Percentiles rank a stretch among this genome's conserved stretches.
phyloP scores from a whole-genome alignment of 2,113 vertebrate genomes.

The Quiscalus mexicanus region DNA sequence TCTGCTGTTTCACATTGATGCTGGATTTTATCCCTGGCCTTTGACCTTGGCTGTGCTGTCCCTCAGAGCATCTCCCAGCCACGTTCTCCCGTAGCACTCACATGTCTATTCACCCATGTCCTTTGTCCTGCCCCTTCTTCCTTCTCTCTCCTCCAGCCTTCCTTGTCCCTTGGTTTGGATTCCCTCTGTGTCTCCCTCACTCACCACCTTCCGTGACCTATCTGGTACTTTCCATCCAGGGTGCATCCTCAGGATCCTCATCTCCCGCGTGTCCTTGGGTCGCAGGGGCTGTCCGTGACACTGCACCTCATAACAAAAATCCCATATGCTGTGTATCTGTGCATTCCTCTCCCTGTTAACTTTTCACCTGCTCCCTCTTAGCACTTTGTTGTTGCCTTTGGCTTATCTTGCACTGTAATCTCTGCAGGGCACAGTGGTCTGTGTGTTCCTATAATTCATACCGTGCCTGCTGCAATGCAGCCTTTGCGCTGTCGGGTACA shows the following conservation, averaged over 20 bases:
- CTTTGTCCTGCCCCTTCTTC: neutral
- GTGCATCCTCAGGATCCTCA: neutral
- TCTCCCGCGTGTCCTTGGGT: rapidly evolving
- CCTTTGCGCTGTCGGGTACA: neutral
- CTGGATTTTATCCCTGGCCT: neutral
- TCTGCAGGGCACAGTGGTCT: constrained; percentile 33
- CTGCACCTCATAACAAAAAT: neutral
- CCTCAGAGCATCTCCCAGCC: neutral
- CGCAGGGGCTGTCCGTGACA: rapidly evolving
- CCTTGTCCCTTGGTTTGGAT: neutral
- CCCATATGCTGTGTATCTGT: neutral
- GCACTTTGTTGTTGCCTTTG: constrained; percentile 58
- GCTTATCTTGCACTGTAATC: constrained; percentile 6
- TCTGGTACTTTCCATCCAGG: neutral
- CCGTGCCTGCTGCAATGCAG: constrained; percentile 21
- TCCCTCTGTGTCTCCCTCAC: neutral
- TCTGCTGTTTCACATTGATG: rapidly evolving
- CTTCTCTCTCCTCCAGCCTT: neutral
- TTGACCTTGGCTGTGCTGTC: neutral
- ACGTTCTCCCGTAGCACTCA: neutral
- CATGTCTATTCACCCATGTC: rapidly evolving
- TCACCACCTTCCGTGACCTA: neutral
- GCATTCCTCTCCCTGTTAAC: neutral
- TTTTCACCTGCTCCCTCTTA: constrained; percentile 52
- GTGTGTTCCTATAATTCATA: constrained; percentile 29